Evolutionary conservation across 2,888 invertebrate species (phyloP).

Genomic region (Plemyria rubiginata): DNA sequence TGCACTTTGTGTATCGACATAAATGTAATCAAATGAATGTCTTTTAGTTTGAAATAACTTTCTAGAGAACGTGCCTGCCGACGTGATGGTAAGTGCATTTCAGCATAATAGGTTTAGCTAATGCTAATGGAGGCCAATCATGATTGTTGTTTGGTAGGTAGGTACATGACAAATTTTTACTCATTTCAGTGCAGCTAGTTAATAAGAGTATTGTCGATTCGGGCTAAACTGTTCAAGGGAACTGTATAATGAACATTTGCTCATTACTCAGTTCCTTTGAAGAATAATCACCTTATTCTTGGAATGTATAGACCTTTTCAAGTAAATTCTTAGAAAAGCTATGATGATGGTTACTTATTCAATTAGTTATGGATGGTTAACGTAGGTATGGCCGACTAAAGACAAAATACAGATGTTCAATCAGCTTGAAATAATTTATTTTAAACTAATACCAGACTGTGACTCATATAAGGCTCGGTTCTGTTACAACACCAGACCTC

Average conservation of each 20-base stretch:
- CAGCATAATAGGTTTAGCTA: slow-evolving; percentile 31
- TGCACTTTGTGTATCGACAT: slow-evolving; percentile 20
- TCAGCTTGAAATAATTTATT: slow-evolving; percentile 70
- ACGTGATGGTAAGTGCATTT: slow-evolving; percentile 11
- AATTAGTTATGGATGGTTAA: slow-evolving; percentile 45
- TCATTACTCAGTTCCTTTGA: not conserved
- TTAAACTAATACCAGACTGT: slow-evolving; percentile 74
- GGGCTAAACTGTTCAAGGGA: not conserved
- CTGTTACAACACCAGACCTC: slow-evolving; percentile 69
- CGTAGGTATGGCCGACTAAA: slow-evolving; percentile 47
- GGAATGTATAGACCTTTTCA: not conserved
- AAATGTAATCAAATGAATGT: slow-evolving; percentile 12
- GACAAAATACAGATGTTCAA: slow-evolving; percentile 73
- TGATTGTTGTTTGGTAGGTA: not conserved
- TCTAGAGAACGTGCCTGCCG: not conserved
- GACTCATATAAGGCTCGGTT: slow-evolving; percentile 75
- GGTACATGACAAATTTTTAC: not conserved
- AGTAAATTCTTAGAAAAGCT: slow-evolving; percentile 2
- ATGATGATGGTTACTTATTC: slow-evolving; percentile 4
- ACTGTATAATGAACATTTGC: too few species aligned
- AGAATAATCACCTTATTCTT: not conserved
- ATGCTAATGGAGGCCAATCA: slow-evolving; percentile 51
- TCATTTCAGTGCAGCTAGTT: not conserved
- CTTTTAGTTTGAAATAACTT: not conserved
- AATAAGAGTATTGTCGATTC: not conserved